Base-by-base conservation (phyloP, 23 tunicate genomes). In the Clavelina lepadiformis region DNA sequence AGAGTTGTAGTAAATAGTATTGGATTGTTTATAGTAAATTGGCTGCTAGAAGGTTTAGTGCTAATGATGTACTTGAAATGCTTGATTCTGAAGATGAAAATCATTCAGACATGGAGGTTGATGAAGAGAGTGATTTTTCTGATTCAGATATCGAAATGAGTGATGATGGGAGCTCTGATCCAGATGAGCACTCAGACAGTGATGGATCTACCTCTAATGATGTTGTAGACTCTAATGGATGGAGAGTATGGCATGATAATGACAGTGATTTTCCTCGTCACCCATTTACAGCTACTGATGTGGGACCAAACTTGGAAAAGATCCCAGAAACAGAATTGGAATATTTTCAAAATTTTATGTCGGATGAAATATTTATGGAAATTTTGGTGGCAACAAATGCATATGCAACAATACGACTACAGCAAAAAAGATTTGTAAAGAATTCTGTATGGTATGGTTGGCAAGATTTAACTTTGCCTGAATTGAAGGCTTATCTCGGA, bases 401-500 rank as follows among this genome's bases (percentile, higher is more conserved):
- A 52, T 53, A 53, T 51, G 75, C 75, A 11, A 29, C 52, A 1
- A 71, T 71, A 24, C 27, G 32, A 44, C 31, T 71, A 5, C 7
- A 2, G 11, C 33, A 28, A 7, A 71, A 56, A 33, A 13, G 19
- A 5, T 23, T 71, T 26, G 2, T 34, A 1, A 71, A 33, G 33
- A 55, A 37, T 22, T 71, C 76, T 20, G 35, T 71, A 2, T 54
- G 75, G 75, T 71, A 55, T 34, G 21, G 26, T 21, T 71, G 76
- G 76, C 56, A 55, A 56, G 65, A 71, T 34, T 32, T 56, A 2
- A 55, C 76, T 1, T 34, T 55, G 31, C 8, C 51, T 1, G 64
- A 71, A 36, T 7, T 71, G 65, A 71, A 71, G 28, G 76, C 76
- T 1, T 71, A 71, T 53, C 54, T 69, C n/a, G 64, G 76, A 2